phyloP scores from a whole-genome alignment of 2,888 invertebrate species.

The Apomyelois bistriatella region DNA sequence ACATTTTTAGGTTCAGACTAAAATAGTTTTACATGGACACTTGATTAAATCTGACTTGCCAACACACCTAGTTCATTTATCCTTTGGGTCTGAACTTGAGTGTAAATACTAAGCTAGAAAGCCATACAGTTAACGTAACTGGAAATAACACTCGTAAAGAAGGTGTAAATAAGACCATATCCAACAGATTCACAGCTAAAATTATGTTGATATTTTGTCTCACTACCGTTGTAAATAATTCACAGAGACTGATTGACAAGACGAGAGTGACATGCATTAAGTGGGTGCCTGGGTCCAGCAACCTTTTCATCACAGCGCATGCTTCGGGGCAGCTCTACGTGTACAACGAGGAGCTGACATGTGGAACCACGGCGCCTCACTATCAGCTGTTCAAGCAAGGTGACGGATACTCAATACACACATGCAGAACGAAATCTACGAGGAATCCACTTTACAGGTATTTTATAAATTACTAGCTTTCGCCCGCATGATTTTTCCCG shows the following conservation, averaged over 20 bases:
- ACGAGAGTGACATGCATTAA: slow-evolving; percentile 97
- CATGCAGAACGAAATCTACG: slow-evolving; percentile 97
- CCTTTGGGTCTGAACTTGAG: too few species aligned
- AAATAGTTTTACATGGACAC: too few species aligned
- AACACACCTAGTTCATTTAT: too few species aligned
- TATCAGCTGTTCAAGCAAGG: slow-evolving; percentile 98
- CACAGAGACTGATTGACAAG: slow-evolving; percentile 94
- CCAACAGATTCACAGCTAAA: not conserved
- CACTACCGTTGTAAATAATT: slow-evolving; percentile 25
- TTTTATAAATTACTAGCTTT: not conserved
- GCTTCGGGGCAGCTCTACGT: slow-evolving; percentile 98
- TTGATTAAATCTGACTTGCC: too few species aligned
- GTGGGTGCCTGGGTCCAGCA: slow-evolving; percentile 98
- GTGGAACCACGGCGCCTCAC: slow-evolving; percentile 93
- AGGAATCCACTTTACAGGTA: slow-evolving; percentile 90
- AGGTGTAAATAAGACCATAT: too few species aligned
- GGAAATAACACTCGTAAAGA: too few species aligned
- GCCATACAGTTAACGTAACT: too few species aligned
- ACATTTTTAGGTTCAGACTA: too few species aligned
- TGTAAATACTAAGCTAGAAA: too few species aligned
- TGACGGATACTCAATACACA: slow-evolving; percentile 95
- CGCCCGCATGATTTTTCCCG: too few species aligned
- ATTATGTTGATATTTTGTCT: too few species aligned
- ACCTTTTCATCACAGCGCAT: slow-evolving; percentile 96
- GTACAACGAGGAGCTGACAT: slow-evolving; percentile 96